Conservation (phyloP, 2,888 invertebrate species). For the Anorthoa munda region DNA sequence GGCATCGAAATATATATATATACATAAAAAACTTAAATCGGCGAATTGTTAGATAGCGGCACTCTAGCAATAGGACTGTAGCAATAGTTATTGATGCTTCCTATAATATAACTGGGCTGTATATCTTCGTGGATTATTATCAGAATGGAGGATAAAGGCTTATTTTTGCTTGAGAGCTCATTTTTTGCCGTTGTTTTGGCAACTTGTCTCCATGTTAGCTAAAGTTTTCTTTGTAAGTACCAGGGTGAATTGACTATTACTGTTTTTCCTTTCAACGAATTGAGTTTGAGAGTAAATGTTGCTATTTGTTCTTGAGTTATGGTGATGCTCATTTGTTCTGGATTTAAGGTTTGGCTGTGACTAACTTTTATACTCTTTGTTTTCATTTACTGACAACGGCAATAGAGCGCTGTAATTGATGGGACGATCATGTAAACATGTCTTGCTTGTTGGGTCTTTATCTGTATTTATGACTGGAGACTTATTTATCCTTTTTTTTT, state of each 20-base stretch:
- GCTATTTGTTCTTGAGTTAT: conserved; percentile 30
- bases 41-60: too few relatives aligned
- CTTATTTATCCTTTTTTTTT: too few relatives aligned
- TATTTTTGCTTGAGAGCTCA: conserved; percentile 32
- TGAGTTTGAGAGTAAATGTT: conserved; percentile 16
- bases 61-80: too few relatives aligned
- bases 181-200: conserved; percentile 57
- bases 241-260: conserved; percentile 40
- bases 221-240: conserved; percentile 46
- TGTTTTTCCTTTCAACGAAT: conserved; percentile 43
- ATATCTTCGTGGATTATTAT: conserved; percentile 45
- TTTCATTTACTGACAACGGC: not conserved
- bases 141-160: conserved; percentile 14
- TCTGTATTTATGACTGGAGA: not conserved
- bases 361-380: not conserved
- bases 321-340: conserved; percentile 2
- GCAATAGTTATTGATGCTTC: conserved; percentile 46
- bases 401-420: not conserved
- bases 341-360: conserved; percentile 10
- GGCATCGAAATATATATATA: too few relatives aligned
- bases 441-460: not conserved
- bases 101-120: conserved; percentile 44
- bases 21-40: too few relatives aligned
- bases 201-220: conserved; percentile 33
- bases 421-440: not conserved